Evolutionary conservation across 2,797 vertebrate genomes (phyloP), one percentile per base, ranked within the genome.

Genomic region (Graptemys geographica): DNA sequence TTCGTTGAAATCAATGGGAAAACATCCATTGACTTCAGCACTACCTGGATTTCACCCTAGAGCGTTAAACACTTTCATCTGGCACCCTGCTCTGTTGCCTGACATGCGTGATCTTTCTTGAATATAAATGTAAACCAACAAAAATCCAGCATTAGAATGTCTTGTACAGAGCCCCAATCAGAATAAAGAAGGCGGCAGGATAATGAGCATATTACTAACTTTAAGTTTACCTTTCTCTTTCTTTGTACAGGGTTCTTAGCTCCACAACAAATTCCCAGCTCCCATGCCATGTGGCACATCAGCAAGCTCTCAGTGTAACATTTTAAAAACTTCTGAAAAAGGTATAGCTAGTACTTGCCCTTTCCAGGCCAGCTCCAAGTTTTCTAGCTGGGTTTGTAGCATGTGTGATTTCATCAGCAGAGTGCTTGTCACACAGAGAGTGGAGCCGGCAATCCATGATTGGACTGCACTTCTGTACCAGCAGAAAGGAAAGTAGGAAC

Each of bases 261-360:
- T 87, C 91, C 51, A 25, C 28, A 37, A 25, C 81, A 90, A 84
- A 87, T 95, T 96, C 83, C 51, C 11, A 72, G 6, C 88, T 94
- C 72, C 19, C 21, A 37, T 41, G 69, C 10, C 90, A 86, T 94
- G 93, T 92, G 86, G 88, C n/a, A 52, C 78, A 53, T 94, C 1
- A 33, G 79, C 82, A 95, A 94, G 16, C 88, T 91, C 72, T 93
- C 69, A 93, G 90, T 95, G 80, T 57, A 96, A 85, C 86, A 28
- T 82, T n/a, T 84, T 80, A 81, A 49, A 89, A 85, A 51, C 62
- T 88, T 51, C 69, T 69, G 33, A 33, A 69, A 69, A 69, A 37
- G 4, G 18, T 21, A 37, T 37, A 69, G 62, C 18, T 69, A 69
- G 33, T 69, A n/a, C 62, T 69, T 69, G 33, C 62, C 62, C 62